phyloP scores from a whole-genome alignment of 2,797 vertebrate genomes.

The Harpagifer antarcticus region DNA sequence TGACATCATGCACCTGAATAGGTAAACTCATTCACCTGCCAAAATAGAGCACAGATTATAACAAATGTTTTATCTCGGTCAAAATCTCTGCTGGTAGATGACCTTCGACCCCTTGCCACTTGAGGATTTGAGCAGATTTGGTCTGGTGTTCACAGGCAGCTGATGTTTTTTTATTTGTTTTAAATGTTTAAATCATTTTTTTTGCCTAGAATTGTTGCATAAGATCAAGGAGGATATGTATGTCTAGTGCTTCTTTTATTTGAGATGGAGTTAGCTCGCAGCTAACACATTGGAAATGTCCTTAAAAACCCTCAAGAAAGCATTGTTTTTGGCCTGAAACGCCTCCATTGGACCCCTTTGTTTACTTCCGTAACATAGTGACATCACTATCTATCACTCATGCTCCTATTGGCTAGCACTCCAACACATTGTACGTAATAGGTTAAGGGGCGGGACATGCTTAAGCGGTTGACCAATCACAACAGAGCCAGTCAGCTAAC shows the following conservation, averaged over 20 bases:
- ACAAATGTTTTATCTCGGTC: neutral
- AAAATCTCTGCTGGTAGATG: neutral
- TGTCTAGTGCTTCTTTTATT: neutral
- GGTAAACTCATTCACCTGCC: neutral
- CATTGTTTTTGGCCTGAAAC: neutral
- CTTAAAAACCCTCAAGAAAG: neutral
- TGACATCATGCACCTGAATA: neutral
- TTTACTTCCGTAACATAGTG: no score
- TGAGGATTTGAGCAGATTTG: neutral
- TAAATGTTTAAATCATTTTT: neutral
- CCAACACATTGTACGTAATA: no score
- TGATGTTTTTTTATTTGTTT: neutral
- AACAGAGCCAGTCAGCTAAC: no score
- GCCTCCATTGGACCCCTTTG: no score
- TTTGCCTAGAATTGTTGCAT: neutral
- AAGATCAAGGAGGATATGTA: neutral
- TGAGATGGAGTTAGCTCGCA: neutral
- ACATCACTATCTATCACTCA: no score
- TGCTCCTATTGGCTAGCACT: no score
- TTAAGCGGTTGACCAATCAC: no score
- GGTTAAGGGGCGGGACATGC: no score
- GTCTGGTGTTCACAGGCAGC: neutral
- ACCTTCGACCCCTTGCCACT: neutral
- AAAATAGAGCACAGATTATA: neutral
- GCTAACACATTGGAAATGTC: neutral